phyloP scores from a whole-genome alignment of 2,113 vertebrate species.

The Canis aureus region DNA sequence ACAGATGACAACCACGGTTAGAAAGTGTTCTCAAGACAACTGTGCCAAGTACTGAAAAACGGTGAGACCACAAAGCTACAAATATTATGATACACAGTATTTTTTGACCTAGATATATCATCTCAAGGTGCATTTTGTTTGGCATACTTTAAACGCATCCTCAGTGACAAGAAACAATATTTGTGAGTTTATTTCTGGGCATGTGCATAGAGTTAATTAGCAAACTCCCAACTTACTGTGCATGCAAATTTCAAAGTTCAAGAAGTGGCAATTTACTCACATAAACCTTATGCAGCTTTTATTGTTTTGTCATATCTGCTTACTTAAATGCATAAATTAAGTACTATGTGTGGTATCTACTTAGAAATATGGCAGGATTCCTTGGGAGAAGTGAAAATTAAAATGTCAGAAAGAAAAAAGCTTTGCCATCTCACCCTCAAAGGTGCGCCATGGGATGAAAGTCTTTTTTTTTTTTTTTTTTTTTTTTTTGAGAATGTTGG shows the following conservation, averaged over 20 bases:
- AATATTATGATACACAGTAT: conserved; percentile 56
- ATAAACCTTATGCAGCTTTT: conserved; percentile 70
- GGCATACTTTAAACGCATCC: conserved; percentile 57
- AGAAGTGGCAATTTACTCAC: conserved; percentile 74
- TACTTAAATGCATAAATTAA: conserved; percentile 80
- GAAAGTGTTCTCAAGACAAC: conserved; percentile 12
- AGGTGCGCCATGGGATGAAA: not conserved
- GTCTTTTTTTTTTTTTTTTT: no score
- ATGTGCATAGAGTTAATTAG: conserved; percentile 75
- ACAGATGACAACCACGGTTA: not conserved
- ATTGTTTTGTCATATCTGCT: conserved; percentile 79
- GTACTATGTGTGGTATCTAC: conserved; percentile 37
- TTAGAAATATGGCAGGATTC: conserved; percentile 72
- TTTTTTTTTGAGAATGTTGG: no score
- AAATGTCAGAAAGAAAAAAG: conserved; percentile 69
- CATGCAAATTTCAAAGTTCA: conserved; percentile 79
- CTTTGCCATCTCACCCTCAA: conserved; percentile 40
- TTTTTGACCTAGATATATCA: conserved; percentile 56
- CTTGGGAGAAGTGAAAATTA: conserved; percentile 75
- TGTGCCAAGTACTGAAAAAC: not conserved
- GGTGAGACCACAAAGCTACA: conserved; percentile 55
- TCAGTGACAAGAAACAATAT: conserved; percentile 72
- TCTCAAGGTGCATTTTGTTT: conserved; percentile 52
- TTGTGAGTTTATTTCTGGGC: conserved; percentile 68
- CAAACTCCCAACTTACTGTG: conserved; percentile 66